Evolutionary conservation across 2,888 invertebrate species (phyloP).

Genomic region (Hoplodrina blanda): DNA sequence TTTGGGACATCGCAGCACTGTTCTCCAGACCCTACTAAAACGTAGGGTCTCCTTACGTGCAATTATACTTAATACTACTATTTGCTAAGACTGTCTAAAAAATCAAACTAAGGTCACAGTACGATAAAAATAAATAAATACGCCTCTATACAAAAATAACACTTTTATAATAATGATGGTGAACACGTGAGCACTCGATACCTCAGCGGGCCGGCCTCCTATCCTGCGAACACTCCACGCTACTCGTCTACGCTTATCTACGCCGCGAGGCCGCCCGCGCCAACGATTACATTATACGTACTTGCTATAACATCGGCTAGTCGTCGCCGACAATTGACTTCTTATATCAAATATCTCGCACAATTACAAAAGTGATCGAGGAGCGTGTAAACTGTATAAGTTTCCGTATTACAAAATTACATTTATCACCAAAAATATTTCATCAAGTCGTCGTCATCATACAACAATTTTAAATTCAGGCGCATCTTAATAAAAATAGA

Average conservation of each 20-base stretch:
- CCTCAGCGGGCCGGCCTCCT: conserved; percentile 67
- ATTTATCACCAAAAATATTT: conserved; percentile 84
- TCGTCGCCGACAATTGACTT: conserved; percentile 81
- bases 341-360: conserved; percentile 80
- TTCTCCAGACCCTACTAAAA: conserved; percentile 87
- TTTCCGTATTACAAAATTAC: conserved; percentile 85
- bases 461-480: conserved; percentile 77
- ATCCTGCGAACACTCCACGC: conserved; percentile 63
- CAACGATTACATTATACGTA: conserved; percentile 47
- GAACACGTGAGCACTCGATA: conserved; percentile 87
- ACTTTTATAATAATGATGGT: conserved; percentile 81
- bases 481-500: conserved; percentile 84
- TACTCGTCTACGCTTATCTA: conserved; percentile 55
- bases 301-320: conserved; percentile 65
- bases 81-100: conserved; percentile 84
- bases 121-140: conserved; percentile 88
- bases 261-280: conserved; percentile 64
- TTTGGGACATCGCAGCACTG: conserved; percentile 89
- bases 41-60: conserved; percentile 87
- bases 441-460: conserved; percentile 57
- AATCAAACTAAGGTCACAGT: conserved; percentile 83
- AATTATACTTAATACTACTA: conserved; percentile 82
- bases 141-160: conserved; percentile 90
- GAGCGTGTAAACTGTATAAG: conserved; percentile 84
- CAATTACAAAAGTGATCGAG: conserved; percentile 89